Evolutionary conservation across 2,797 vertebrate genomes (phyloP).

Genomic region (Heliangelus exortis): DNA sequence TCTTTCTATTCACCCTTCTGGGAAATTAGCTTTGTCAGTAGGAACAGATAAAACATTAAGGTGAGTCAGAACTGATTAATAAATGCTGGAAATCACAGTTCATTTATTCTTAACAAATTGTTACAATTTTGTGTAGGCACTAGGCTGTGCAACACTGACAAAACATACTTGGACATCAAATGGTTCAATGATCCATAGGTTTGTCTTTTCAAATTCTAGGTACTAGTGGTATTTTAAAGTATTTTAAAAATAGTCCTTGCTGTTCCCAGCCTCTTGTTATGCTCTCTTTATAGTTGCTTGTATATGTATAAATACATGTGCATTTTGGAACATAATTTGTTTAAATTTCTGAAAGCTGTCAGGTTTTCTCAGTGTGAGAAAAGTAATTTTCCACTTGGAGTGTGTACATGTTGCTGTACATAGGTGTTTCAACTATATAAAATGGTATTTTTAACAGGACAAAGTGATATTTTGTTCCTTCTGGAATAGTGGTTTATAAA

Average conservation of each 20-base stretch:
- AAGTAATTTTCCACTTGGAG: background rate
- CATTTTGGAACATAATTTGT: background rate
- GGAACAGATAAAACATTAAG: conserved; percentile 96
- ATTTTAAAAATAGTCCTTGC: background rate
- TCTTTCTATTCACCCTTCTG: conserved; percentile 94
- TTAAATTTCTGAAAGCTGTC: background rate
- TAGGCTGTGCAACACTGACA: background rate
- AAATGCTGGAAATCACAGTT: background rate
- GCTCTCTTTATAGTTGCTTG: background rate
- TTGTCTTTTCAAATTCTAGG: background rate
- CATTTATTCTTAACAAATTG: background rate
- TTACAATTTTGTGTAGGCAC: background rate
- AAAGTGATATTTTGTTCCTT: background rate
- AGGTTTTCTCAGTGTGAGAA: background rate
- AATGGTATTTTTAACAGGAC: background rate
- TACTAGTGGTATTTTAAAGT: background rate
- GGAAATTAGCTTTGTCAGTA: conserved; percentile 93
- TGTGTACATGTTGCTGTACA: background rate
- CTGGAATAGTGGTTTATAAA: background rate
- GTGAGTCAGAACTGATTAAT: conserved; percentile 69
- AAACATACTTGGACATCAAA: background rate
- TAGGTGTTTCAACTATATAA: background rate
- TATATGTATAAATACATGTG: background rate
- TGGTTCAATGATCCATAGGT: background rate
- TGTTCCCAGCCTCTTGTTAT: background rate